These are phyloP conservation scores for Trichosurus vulpecula DNA, from an alignment of 2,797 vertebrate species.

Conservation along the genomic window DNA sequence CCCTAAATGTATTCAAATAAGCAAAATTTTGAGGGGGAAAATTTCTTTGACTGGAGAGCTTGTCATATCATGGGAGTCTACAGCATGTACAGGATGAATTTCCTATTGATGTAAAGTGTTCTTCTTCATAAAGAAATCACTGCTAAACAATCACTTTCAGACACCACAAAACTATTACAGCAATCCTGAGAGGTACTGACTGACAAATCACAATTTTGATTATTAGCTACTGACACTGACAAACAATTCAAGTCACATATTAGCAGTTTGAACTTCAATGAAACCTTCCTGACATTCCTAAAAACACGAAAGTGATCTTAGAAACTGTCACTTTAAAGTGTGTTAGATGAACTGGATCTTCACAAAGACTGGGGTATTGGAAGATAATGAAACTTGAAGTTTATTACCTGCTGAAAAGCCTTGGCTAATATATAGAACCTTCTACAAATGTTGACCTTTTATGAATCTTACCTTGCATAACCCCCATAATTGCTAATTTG, in stretches of 20 bases:
- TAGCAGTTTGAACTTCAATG: not conserved
- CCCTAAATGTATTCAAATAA: slow-evolving; percentile 64
- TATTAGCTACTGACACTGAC: slow-evolving; percentile 44
- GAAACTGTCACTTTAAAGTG: slow-evolving; percentile 11
- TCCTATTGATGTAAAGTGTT: slow-evolving; percentile 64
- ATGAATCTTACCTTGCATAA: not conserved
- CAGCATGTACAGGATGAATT: slow-evolving; percentile 66
- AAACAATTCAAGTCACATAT: slow-evolving; percentile 43
- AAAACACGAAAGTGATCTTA: slow-evolving; percentile 16
- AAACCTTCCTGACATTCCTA: slow-evolving; percentile 3
- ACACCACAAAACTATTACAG: slow-evolving; percentile 23
- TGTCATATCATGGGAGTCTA: slow-evolving; percentile 62
- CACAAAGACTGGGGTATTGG: not conserved
- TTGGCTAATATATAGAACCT: not conserved
- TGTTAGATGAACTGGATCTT: slow-evolving; percentile 20
- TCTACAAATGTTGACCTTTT: not conserved
- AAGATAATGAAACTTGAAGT: not conserved
- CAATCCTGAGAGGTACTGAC: slow-evolving; percentile 9
- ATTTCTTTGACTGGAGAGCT: slow-evolving; percentile 68
- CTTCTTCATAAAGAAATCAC: slow-evolving; percentile 61
- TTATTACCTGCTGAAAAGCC: not conserved
- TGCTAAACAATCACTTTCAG: slow-evolving; percentile 47
- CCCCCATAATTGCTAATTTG: not conserved
- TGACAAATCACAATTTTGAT: slow-evolving; percentile 45
- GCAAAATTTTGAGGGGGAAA: slow-evolving; percentile 55